Base-by-base conservation (phyloP, 2,113 vertebrate genomes). In the Lamprologus sp. region DNA sequence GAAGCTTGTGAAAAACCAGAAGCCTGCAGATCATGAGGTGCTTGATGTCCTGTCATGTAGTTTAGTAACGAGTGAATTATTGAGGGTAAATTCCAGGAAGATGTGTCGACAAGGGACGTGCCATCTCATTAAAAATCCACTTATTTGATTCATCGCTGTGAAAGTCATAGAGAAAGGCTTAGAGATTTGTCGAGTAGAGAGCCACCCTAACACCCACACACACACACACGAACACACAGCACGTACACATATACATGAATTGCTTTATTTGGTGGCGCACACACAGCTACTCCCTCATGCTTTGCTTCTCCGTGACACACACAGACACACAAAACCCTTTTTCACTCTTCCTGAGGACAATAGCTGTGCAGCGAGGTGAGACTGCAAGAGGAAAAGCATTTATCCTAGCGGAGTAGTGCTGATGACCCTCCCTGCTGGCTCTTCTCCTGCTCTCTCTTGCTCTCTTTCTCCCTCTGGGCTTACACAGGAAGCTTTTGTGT, bases 341-440 rank as follows among this genome's bases (percentile, higher is more conserved):
- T 79, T 12, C 82, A 83, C 77, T 84, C 87, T 35, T 92, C 88
- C 87, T 49, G 90, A 87, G 90, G 90, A 95, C 92, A 95, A 94
- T 92, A 91, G 92, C 87, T 88, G 89, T 90, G 90, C 93, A 93
- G 87, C 83, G 94, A 94, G 83, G 92, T 93, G 93, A 92, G 90
- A 92, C 92, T 70, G 88, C 83, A 81, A 85, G 92, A 94, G 93
- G 92, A 94, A 90, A 92, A 94, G 90, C 93, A 94, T 94, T 95
- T 93, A 95, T 94, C 93, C 91, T 88, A 8, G 92, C 33, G 15
- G 93, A 92, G 92, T 79, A 84, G 85, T 82, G 90, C 88, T 93
- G 92, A 94, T 95, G 91, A 93, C 89, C 89, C 90, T 88, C 89
- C 84, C 89, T 88, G 84, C 89, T 84, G 88, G 37, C 90, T 89